These are phyloP conservation scores for Trimorus sp. DNA, from an alignment of 2,888 invertebrate species.

Conservation along the genomic window DNA sequence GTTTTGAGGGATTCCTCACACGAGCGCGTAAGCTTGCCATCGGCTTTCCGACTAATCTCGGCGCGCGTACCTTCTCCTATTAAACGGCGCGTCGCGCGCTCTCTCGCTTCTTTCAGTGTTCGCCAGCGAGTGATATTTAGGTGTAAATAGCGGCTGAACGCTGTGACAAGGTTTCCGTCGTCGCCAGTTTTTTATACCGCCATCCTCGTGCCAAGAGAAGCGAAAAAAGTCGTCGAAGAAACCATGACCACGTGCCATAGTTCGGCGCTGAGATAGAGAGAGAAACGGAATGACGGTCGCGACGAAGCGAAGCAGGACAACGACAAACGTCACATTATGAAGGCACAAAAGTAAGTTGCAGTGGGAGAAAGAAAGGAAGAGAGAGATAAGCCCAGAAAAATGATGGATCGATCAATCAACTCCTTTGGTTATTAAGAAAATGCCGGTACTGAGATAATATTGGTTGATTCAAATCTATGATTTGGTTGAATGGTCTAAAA, in stretches of 20 bases:
- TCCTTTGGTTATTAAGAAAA: too few relatives aligned
- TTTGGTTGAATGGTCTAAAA: too few relatives aligned
- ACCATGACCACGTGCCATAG: constrained; percentile 38
- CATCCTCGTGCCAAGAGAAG: not conserved
- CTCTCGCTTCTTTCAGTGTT: constrained; percentile 49
- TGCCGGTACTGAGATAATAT: too few relatives aligned
- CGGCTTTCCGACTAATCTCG: constrained; percentile 43
- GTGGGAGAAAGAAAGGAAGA: not conserved
- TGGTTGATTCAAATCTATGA: too few relatives aligned
- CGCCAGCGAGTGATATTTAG: constrained; percentile 42
- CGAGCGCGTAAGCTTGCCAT: constrained; percentile 43
- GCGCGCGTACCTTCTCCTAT: constrained; percentile 21
- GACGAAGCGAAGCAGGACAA: constrained; percentile 12
- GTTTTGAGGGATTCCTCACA: constrained; percentile 45
- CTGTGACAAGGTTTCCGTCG: constrained; percentile 40
- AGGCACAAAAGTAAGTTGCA: constrained; percentile 31
- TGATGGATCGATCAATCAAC: too few relatives aligned
- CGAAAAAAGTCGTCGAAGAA: constrained; percentile 4
- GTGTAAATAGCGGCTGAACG: constrained; percentile 53
- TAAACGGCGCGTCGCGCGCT: constrained; percentile 33
- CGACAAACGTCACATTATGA: constrained; percentile 26
- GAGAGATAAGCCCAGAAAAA: not conserved
- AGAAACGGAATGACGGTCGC: constrained; percentile 11
- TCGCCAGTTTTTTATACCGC: constrained; percentile 19
- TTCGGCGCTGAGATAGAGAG: not conserved